Base-by-base conservation (phyloP, 2,797 vertebrate species). In the Aphelocoma californica region DNA sequence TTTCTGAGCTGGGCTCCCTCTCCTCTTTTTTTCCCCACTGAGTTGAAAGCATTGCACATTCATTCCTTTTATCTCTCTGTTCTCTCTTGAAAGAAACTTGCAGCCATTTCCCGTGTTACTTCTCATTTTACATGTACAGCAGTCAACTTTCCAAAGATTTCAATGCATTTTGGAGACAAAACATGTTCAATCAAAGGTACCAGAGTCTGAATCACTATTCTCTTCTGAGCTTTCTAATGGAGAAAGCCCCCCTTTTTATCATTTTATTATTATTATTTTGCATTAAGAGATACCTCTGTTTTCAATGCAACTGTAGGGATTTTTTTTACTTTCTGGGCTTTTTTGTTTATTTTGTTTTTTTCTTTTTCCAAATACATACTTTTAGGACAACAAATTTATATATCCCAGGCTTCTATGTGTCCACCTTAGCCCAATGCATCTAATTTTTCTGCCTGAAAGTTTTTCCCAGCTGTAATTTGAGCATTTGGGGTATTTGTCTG, bases 31-130 rank as follows among this genome's bases (percentile, higher is more conserved):
- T 51, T 58, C 69, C 64, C 71, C 36, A 31, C 61, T 47, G 93
- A 79, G 42, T 72, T 93, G 58, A 78, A 88, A 74, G 77, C 34
- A 0, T 61, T 74, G 86, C 58, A 57, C 65, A 61, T 90, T 61
- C 70, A 26, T 67, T 72, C 66, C 70, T 95, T 88, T 95, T 51
- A 69, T 85, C 26, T 74, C 44, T 91, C 57, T 86, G 9, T 50
- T 78, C 61, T 61, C 38, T 88, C 50, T 61, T 14, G 9, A 71
- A 78, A 81, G 77, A 58, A 84, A 72, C 77, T 75, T 75, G 34
- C 47, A 79, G 60, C 66, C 51, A 8, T 88, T 90, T 90, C 69
- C 82, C 38, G 17, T 44, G 61, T 83, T 78, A 14, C 34, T 88
- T 86, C 23, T 86, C 47, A 79, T 86, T 88, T 42, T 65, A n/a